These are phyloP conservation scores for Eupeodes luniger DNA, from an alignment of 2,888 invertebrate species.

Conservation along the genomic window DNA sequence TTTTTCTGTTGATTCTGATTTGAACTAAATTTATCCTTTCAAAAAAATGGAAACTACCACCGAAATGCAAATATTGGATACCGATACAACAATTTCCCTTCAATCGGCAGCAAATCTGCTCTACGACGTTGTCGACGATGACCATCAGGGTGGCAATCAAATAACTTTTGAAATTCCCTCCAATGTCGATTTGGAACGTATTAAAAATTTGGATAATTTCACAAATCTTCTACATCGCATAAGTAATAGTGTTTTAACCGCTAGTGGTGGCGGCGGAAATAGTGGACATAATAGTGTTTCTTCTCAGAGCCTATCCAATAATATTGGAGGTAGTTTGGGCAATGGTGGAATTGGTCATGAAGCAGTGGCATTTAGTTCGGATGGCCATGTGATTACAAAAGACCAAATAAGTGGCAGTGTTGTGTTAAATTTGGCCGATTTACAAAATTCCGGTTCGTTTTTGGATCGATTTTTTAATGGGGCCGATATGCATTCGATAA, in stretches of 20 bases:
- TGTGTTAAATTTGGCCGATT: conserved; percentile 81
- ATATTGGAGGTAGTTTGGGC: not conserved
- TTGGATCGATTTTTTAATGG: conserved; percentile 81
- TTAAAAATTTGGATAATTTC: conserved; percentile 82
- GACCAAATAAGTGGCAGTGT: conserved; percentile 83
- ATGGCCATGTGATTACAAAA: conserved; percentile 80
- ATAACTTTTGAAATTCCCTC: conserved; percentile 84
- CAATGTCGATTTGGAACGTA: conserved; percentile 82
- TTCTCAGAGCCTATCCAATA: conserved; percentile 32
- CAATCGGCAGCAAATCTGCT: conserved; percentile 70
- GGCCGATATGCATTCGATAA: conserved; percentile 82
- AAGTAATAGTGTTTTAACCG: conserved; percentile 78
- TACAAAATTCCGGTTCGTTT: conserved; percentile 77
- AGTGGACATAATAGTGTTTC: conserved; percentile 51
- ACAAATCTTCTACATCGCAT: conserved; percentile 81
- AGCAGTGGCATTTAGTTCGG: conserved; percentile 71
- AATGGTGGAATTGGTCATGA: conserved; percentile 34
- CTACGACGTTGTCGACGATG: conserved; percentile 78
- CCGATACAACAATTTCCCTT: conserved; percentile 63
- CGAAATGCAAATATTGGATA: conserved; percentile 54
- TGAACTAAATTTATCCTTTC: not conserved
- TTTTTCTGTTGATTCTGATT: conserved; percentile 18
- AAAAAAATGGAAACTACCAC: conserved; percentile 67
- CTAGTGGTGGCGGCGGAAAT: conserved; percentile 24
- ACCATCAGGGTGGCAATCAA: conserved; percentile 81